Percentiles rank a stretch among this genome's conserved stretches.
These are phyloP conservation scores for Habrosyne pyritoides DNA, from an alignment of 2,888 invertebrate genomes.

Conservation along the genomic window DNA sequence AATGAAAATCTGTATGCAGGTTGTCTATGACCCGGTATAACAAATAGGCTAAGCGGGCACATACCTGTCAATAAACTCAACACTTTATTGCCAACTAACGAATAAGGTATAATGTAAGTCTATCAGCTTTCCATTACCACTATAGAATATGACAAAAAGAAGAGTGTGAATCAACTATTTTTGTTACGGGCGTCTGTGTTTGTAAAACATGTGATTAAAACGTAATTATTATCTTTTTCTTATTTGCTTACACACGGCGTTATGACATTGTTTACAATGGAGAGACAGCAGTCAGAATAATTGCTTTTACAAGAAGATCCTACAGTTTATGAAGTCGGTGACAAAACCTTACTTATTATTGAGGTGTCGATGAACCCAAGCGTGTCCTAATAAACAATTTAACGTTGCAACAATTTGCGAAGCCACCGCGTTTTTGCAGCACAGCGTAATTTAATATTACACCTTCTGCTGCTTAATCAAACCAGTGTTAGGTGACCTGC, in stretches of 20 bases:
- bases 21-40: slow-evolving; percentile 3
- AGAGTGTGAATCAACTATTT: too few relatives aligned
- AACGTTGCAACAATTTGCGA: slow-evolving; percentile 46
- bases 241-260: too few relatives aligned
- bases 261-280: background rate
- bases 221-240: too few relatives aligned
- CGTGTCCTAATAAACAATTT: slow-evolving; percentile 53
- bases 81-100: background rate
- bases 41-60: background rate
- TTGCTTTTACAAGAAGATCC: slow-evolving; percentile 9
- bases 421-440: slow-evolving; percentile 53
- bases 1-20: slow-evolving; percentile 1
- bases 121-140: too few relatives aligned
- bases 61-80: background rate
- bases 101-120: background rate
- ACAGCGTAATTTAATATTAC: slow-evolving; percentile 56
- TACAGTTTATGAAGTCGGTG: slow-evolving; percentile 19
- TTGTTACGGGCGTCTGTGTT: too few relatives aligned
- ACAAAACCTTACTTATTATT: slow-evolving; percentile 48
- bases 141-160: too few relatives aligned
- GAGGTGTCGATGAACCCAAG: slow-evolving; percentile 51
- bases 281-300: background rate
- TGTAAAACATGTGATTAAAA: too few relatives aligned
- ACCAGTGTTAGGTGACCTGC: slow-evolving; percentile 31
- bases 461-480: slow-evolving; percentile 43